Percentiles rank a stretch among this genome's conserved stretches.
phyloP scores from a whole-genome alignment of 2,888 invertebrate genomes.

The Eurois occulta region DNA sequence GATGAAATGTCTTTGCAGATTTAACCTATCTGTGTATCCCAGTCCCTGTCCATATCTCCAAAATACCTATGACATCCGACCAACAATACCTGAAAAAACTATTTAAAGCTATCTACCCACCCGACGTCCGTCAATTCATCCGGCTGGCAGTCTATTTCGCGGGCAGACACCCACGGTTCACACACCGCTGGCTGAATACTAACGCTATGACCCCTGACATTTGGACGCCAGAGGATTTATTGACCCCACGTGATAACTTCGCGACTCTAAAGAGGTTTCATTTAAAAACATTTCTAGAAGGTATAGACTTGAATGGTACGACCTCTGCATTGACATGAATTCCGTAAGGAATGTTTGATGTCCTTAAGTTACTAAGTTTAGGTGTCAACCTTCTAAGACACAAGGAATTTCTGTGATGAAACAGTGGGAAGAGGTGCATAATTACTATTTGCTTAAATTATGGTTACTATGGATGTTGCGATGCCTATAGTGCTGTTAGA shows the following conservation, averaged over 20 bases:
- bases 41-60: neutral
- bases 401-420: neutral
- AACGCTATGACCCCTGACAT: constrained; percentile 60
- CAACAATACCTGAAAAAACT: constrained; percentile 14
- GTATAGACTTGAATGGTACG: constrained; percentile 2
- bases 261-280: constrained; percentile 42
- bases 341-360: constrained; percentile 1
- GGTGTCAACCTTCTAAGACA: neutral
- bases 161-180: constrained; percentile 39
- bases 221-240: constrained; percentile 56
- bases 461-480: neutral
- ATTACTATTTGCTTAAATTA: constrained; percentile 1
- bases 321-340: constrained; percentile 11
- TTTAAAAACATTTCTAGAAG: constrained; percentile 42
- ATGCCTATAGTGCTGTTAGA: neutral
- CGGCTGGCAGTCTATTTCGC: constrained; percentile 32
- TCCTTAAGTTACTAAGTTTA: neutral
- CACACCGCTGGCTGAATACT: constrained; percentile 55
- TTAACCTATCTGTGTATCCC: neutral
- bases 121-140: constrained; percentile 19
- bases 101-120: constrained; percentile 18
- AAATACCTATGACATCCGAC: neutral
- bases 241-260: constrained; percentile 34
- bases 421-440: too few species aligned
- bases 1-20: too few species aligned